These are phyloP conservation scores for Chloropsis hardwickii DNA, from an alignment of 2,113 vertebrate genomes.

Conservation along the genomic window DNA sequence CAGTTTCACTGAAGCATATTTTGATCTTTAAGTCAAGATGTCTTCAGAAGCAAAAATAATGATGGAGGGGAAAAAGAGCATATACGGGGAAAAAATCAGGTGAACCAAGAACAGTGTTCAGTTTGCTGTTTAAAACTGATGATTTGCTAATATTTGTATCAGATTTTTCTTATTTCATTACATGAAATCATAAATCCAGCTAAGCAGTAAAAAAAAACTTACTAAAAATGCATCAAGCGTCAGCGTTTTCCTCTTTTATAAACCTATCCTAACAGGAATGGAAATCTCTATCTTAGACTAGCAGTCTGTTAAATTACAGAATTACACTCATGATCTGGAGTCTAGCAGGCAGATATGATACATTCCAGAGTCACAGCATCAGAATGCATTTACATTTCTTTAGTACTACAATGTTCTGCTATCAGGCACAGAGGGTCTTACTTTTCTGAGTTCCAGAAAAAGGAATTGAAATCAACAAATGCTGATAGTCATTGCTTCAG, in stretches of 20 bases:
- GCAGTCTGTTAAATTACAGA: neutral
- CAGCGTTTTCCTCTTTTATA: neutral
- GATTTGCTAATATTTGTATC: neutral
- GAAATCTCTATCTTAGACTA: neutral
- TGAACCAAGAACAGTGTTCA: neutral
- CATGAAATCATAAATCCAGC: neutral
- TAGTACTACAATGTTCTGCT: neutral
- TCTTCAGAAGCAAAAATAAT: neutral
- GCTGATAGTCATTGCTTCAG: neutral
- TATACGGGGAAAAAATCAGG: neutral
- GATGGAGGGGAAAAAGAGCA: neutral
- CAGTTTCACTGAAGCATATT: neutral
- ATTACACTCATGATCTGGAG: neutral
- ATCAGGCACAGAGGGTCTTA: neutral
- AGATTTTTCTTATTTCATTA: neutral
- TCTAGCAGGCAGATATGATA: neutral
- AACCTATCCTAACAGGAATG: neutral
- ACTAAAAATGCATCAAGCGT: neutral
- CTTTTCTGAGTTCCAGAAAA: neutral
- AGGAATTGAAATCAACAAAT: neutral
- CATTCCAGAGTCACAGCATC: neutral
- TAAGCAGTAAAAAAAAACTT: neutral
- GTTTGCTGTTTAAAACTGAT: neutral
- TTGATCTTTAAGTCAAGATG: neutral
- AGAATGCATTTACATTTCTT: neutral